These are phyloP conservation scores for Desmodus rotundus DNA, from an alignment of 2,113 vertebrate genomes.

Conservation along the genomic window DNA sequence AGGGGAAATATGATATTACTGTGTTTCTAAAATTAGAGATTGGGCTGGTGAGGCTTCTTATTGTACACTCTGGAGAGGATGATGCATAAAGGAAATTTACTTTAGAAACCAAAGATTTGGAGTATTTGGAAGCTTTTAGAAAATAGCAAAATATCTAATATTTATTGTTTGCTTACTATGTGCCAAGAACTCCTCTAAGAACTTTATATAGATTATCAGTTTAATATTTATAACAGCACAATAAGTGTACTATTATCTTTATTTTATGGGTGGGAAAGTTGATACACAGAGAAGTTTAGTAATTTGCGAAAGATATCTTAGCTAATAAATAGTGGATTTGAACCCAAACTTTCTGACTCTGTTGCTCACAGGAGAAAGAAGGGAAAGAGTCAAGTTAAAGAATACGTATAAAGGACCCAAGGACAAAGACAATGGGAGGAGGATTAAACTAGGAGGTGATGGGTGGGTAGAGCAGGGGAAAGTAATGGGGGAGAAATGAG, in stretches of 20 bases:
- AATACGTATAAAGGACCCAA: too few species aligned
- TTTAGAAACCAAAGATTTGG: background rate
- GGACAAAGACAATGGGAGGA: too few species aligned
- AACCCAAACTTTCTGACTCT: background rate
- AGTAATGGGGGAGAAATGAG: too few species aligned
- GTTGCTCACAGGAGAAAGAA: background rate
- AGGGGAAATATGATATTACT: conserved; percentile 60
- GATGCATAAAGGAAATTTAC: conserved; percentile 18
- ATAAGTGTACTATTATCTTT: background rate
- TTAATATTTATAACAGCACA: background rate
- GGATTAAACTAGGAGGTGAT: too few species aligned
- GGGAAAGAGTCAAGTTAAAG: too few species aligned
- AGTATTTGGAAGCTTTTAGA: conserved; percentile 14
- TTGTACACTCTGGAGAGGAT: background rate
- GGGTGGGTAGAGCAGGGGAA: too few species aligned
- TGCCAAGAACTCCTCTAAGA: background rate
- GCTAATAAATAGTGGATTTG: background rate
- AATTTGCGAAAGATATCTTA: background rate
- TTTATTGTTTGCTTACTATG: conserved; percentile 27
- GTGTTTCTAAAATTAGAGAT: conserved; percentile 60
- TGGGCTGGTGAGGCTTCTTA: background rate
- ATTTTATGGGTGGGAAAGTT: background rate
- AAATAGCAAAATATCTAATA: background rate
- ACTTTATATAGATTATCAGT: background rate
- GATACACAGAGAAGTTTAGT: background rate